A percentile compares a stretch with the other conserved stretches of the same genome.
Evolutionary conservation across 2,888 invertebrate genomes (phyloP).

Genomic region (Ectemnius cavifrons): DNA sequence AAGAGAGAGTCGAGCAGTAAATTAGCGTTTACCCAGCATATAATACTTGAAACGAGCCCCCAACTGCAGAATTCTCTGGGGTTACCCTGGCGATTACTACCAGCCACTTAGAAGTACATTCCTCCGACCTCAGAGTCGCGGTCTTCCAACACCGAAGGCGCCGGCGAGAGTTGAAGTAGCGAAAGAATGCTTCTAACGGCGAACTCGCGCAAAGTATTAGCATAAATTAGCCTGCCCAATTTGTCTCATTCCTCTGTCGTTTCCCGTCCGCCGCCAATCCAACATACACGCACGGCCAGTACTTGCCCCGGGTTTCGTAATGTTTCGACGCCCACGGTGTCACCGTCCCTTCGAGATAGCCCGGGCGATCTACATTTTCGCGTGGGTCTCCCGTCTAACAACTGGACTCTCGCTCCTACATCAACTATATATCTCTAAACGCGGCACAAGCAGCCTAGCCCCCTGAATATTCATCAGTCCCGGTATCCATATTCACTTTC

Average conservation of each 20-base stretch:
- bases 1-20: conserved; percentile 20
- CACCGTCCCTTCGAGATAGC: neutral
- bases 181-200: conserved; percentile 15
- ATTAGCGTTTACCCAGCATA: too few species aligned
- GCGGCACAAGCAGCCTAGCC: too few species aligned
- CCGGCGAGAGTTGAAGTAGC: neutral
- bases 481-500: too few species aligned
- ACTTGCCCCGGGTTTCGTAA: conserved; percentile 9
- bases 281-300: conserved; percentile 2
- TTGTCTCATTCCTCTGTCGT: conserved; percentile 17
- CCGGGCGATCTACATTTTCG: conserved; percentile 6
- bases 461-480: too few species aligned
- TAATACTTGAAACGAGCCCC: too few species aligned
- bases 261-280: neutral
- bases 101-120: too few species aligned
- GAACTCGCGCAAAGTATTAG: conserved; percentile 6
- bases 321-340: neutral
- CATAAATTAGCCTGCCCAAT: conserved; percentile 23
- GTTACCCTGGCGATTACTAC: too few species aligned
- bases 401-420: too few species aligned
- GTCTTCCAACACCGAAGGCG: too few species aligned
- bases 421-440: too few species aligned
- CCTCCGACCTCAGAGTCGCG: too few species aligned
- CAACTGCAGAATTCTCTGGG: too few species aligned
- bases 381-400: neutral